These are phyloP conservation scores for Hucho hucho DNA, from an alignment of 2,113 vertebrate species.

Conservation along the genomic window DNA sequence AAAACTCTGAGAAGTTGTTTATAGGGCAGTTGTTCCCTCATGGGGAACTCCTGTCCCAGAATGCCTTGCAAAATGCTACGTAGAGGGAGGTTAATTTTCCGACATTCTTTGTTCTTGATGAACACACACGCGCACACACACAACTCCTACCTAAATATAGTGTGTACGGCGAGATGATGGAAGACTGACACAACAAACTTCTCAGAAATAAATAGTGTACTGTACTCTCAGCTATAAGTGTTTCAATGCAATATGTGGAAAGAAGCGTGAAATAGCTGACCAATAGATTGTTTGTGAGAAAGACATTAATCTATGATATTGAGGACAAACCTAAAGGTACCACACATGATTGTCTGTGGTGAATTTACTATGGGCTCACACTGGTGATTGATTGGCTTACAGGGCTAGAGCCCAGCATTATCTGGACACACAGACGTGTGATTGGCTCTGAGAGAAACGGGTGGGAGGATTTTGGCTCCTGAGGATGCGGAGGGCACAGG, in stretches of 20 bases:
- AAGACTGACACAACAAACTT: no score
- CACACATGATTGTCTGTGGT: not conserved
- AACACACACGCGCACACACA: not conserved
- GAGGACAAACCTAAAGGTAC: not conserved
- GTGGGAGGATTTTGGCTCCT: conserved; percentile 6
- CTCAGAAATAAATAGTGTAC: no score
- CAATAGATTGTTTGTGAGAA: no score
- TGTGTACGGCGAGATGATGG: no score
- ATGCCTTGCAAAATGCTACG: conserved; percentile 47
- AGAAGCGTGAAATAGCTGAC: no score
- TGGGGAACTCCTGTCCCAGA: conserved; percentile 60
- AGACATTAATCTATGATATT: not conserved
- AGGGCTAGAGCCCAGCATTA: not conserved
- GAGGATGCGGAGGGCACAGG: conserved; percentile 38
- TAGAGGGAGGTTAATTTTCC: conserved; percentile 43
- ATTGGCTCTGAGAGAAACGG: conserved; percentile 4
- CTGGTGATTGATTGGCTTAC: not conserved
- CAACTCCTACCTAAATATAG: not conserved
- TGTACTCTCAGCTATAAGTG: no score
- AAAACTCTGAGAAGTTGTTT: conserved; percentile 55
- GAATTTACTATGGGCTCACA: not conserved
- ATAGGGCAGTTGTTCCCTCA: conserved; percentile 49
- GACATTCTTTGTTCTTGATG: conserved; percentile 1
- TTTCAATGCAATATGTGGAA: no score
- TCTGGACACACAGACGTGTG: not conserved